These are phyloP conservation scores for Chondrosia reniformis DNA, from an alignment of 37 sponge, comb jelly and placozoan species.

Conservation along the genomic window DNA sequence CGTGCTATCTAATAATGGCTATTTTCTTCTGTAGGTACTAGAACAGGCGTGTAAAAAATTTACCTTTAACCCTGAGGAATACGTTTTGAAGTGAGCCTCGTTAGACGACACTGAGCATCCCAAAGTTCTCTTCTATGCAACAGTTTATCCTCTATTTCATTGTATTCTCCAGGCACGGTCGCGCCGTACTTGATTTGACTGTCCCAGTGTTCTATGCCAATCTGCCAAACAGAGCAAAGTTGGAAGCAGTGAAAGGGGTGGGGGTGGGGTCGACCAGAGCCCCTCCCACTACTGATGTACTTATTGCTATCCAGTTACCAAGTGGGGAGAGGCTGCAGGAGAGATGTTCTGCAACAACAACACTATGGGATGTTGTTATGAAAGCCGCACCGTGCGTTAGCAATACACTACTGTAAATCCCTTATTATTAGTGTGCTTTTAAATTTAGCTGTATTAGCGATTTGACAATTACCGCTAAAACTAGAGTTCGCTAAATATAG, in stretches of 20 bases:
- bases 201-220: slow-evolving; percentile 32
- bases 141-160: not conserved
- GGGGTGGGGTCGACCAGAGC: not conserved
- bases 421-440: no score
- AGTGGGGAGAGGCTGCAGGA: slow-evolving; percentile 41
- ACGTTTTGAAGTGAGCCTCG: slow-evolving; percentile 54
- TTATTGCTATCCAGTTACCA: slow-evolving; percentile 56
- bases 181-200: slow-evolving; percentile 40
- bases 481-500: no score
- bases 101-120: no score
- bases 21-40: slow-evolving; percentile 23
- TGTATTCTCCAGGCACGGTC: slow-evolving; percentile 38
- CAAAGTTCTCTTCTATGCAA: not conserved
- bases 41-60: slow-evolving; percentile 54
- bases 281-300: not conserved
- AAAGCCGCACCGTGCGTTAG: not conserved
- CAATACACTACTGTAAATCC: no score
- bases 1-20: not conserved
- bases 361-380: slow-evolving; percentile 33
- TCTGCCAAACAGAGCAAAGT: slow-evolving; percentile 61
- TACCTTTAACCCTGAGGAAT: slow-evolving; percentile 23
- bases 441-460: no score
- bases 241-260: slow-evolving; percentile 37
- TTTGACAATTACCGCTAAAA: no score
- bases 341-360: slow-evolving; percentile 6